Percentiles rank a stretch among this genome's conserved stretches.
Evolutionary conservation across 2,113 vertebrate genomes (phyloP).

Genomic region (Lates calcarifer): DNA sequence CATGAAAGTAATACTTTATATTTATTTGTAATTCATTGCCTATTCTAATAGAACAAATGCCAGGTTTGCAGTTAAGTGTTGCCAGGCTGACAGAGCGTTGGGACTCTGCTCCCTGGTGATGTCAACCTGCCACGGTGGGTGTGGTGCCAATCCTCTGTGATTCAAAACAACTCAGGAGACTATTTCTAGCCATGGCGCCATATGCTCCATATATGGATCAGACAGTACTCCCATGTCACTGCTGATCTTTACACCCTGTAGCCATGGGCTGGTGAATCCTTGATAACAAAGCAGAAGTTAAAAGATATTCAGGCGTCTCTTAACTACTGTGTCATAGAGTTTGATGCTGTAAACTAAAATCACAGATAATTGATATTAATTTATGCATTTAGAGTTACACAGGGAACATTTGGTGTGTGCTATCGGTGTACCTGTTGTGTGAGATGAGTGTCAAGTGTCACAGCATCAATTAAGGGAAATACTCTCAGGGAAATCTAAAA

Average conservation of each 20-base stretch:
- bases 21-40: not conserved
- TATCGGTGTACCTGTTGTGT: slow-evolving; percentile 6
- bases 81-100: slow-evolving; percentile 48
- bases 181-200: slow-evolving; percentile 59
- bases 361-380: not conserved
- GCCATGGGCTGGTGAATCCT: not conserved
- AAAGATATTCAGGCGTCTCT: not conserved
- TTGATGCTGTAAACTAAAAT: not conserved
- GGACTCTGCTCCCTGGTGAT: slow-evolving; percentile 49
- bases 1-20: no score
- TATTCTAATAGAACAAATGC: slow-evolving; percentile 2
- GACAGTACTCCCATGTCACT: slow-evolving; percentile 3
- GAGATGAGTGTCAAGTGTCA: slow-evolving; percentile 16
- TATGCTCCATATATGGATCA: slow-evolving; percentile 29
- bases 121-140: slow-evolving; percentile 67
- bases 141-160: slow-evolving; percentile 62
- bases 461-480: slow-evolving; percentile 36
- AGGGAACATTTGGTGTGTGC: not conserved
- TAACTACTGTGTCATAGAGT: not conserved
- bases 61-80: slow-evolving; percentile 30
- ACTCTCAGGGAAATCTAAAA: slow-evolving; percentile 56
- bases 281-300: no score
- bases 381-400: not conserved
- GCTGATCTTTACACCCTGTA: slow-evolving; percentile 19
- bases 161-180: slow-evolving; percentile 61